phyloP scores from a whole-genome alignment of 2,113 vertebrate species.

The Grammomys surdaster region DNA sequence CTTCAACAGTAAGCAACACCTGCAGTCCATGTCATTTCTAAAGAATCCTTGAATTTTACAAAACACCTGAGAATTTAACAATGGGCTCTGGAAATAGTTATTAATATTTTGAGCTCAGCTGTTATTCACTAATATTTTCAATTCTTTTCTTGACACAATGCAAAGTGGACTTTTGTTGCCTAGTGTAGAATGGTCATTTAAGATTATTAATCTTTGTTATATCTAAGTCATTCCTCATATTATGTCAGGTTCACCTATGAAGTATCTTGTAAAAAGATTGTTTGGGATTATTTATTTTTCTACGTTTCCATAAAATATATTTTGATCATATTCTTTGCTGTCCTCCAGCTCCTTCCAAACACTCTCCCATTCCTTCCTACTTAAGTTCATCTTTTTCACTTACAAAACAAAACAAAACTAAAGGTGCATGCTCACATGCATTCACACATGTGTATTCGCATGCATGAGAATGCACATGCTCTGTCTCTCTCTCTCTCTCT shows the following conservation, averaged over 20 bases:
- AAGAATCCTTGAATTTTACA: constrained; percentile 1
- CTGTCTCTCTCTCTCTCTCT: too few species aligned
- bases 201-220: background rate
- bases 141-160: background rate
- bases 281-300: background rate
- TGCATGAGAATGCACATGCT: too few species aligned
- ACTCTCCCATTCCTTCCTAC: background rate
- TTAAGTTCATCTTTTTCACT: background rate
- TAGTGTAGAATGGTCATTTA: background rate
- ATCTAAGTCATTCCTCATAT: background rate
- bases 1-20: background rate
- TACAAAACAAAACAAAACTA: background rate
- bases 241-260: background rate
- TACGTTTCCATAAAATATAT: background rate
- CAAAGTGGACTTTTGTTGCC: background rate
- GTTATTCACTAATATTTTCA: constrained; percentile 22
- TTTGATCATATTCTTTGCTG: background rate
- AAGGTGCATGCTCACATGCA: background rate
- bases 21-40: background rate
- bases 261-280: background rate
- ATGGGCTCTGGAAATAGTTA: background rate
- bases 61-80: constrained; percentile 35
- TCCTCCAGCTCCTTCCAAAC: background rate
- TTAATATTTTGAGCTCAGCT: constrained; percentile 19
- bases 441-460: rapidly evolving